Evolutionary conservation across 2,888 invertebrate genomes (phyloP).

Genomic region (Polydrusus tereticollis): DNA sequence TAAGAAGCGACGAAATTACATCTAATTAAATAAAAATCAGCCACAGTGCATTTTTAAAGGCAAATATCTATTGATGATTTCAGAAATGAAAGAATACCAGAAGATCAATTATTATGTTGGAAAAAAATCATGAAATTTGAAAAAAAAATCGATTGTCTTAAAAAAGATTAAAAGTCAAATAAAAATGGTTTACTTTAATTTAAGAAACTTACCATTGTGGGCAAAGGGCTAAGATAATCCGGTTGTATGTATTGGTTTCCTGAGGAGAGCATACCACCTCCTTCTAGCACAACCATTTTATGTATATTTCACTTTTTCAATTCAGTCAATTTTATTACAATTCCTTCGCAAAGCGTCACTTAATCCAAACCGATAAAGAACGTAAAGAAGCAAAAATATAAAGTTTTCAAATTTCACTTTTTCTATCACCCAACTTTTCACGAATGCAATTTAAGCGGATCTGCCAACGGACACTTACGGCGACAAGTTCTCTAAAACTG

Average conservation of each 20-base stretch:
- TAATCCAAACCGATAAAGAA: background rate
- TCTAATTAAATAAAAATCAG: too few species aligned
- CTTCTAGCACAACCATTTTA: slow-evolving; percentile 91
- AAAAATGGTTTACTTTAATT: too few species aligned
- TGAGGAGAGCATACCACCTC: slow-evolving; percentile 89
- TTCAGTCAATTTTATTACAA: background rate
- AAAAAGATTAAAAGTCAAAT: background rate
- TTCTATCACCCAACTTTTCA: slow-evolving; percentile 3
- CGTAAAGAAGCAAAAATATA: background rate
- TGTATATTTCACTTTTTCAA: background rate
- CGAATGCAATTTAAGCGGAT: background rate
- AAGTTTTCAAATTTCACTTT: background rate
- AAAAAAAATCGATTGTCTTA: background rate
- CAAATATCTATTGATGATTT: too few species aligned
- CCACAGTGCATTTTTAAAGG: too few species aligned
- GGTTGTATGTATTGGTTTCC: slow-evolving; percentile 96
- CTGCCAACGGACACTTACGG: background rate
- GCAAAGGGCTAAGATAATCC: slow-evolving; percentile 94
- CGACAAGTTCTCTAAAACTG: slow-evolving; percentile 45
- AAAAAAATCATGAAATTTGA: too few species aligned
- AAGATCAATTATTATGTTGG: too few species aligned
- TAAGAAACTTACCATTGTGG: slow-evolving; percentile 87
- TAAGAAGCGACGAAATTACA: too few species aligned
- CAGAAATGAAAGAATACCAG: too few species aligned
- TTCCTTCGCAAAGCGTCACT: background rate